Conservation (phyloP, 2,888 invertebrate genomes). For the Scelioninae gen. 2 region DNA sequence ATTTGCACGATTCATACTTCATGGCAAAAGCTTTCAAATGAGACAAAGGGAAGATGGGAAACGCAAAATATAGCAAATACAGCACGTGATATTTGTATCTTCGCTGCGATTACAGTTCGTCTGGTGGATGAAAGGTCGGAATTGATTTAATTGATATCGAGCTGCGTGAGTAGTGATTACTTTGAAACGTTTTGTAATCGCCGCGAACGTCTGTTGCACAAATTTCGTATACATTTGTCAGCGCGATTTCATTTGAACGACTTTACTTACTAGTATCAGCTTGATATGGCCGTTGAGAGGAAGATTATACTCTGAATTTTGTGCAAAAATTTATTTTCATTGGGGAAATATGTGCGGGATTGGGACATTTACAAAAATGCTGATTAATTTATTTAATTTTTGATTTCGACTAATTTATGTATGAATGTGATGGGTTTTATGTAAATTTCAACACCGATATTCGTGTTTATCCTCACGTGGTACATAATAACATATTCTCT, state of each 20-base stretch:
- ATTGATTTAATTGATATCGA: constrained; percentile 11
- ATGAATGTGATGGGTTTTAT: too few species aligned
- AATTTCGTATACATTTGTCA: constrained; percentile 46
- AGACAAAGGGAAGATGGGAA: constrained; percentile 13
- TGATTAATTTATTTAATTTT: too few species aligned
- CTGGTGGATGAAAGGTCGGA: constrained; percentile 3
- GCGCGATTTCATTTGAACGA: constrained; percentile 34
- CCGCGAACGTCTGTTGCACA: constrained; percentile 34
- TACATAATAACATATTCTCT: too few species aligned
- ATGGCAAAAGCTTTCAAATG: constrained; percentile 23
- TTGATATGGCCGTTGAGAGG: constrained; percentile 28
- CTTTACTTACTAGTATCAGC: constrained; percentile 37
- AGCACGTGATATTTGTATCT: constrained; percentile 32
- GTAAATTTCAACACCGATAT: too few species aligned
- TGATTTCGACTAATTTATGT: not conserved
- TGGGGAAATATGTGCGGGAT: too few species aligned
- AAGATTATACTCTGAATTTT: constrained; percentile 29
- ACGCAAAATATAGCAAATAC: constrained; percentile 28
- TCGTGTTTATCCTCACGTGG: too few species aligned
- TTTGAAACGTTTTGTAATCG: constrained; percentile 26
- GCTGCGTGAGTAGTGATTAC: constrained; percentile 8
- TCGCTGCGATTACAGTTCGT: constrained; percentile 35
- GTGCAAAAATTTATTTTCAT: constrained; percentile 25
- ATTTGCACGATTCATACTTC: too few species aligned
- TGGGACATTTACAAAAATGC: too few species aligned